Conservation (phyloP, 2,888 invertebrate genomes). For the Philereme vetulata region DNA sequence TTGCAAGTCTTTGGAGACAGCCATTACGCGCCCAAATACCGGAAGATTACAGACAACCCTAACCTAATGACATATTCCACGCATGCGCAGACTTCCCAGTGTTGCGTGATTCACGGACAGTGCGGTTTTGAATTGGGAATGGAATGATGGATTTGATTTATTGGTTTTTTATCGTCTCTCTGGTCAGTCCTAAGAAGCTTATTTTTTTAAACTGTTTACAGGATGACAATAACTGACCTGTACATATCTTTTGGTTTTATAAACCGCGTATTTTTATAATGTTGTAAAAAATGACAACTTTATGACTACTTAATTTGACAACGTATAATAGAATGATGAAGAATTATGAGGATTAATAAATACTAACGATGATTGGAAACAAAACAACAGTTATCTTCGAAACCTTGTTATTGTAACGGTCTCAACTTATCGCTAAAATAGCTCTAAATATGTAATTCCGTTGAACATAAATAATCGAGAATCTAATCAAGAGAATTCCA, state of each 20-base stretch:
- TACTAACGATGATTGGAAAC: background rate
- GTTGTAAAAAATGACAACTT: no score
- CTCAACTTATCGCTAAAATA: background rate
- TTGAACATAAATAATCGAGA: background rate
- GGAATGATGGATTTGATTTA: slow-evolving; percentile 36
- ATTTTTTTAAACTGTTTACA: no score
- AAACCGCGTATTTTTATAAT: no score
- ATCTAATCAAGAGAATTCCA: slow-evolving; percentile 14
- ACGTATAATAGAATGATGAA: background rate
- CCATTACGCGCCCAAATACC: no score
- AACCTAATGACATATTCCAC: slow-evolving; percentile 63
- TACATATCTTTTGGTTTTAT: no score
- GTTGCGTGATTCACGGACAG: slow-evolving; percentile 59
- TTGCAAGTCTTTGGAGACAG: no score
- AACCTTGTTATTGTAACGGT: background rate
- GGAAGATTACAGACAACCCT: slow-evolving; percentile 42
- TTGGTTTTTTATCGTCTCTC: slow-evolving; percentile 13
- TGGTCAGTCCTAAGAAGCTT: background rate
- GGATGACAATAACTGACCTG: no score
- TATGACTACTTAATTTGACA: background rate
- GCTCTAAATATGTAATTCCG: background rate
- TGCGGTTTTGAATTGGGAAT: slow-evolving; percentile 49
- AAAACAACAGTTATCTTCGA: background rate
- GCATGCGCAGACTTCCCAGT: slow-evolving; percentile 66
- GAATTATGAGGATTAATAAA: background rate